A percentile compares a stretch with the other conserved stretches of the same genome.
phyloP scores from a whole-genome alignment of 2,113 vertebrate species.

The Ceyx cyanopectus region DNA sequence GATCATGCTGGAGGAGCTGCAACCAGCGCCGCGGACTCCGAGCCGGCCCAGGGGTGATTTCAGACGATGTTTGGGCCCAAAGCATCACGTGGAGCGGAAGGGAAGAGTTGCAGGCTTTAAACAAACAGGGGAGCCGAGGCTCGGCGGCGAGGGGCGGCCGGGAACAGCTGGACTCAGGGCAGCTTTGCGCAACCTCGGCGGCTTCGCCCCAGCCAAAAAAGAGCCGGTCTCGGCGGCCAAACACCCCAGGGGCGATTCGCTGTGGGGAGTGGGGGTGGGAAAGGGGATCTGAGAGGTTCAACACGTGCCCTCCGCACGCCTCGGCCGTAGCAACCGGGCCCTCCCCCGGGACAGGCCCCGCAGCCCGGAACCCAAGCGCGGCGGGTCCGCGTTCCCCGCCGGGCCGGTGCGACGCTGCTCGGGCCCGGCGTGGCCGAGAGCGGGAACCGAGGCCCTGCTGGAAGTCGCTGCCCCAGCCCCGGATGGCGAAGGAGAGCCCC shows the following conservation, averaged over 20 bases:
- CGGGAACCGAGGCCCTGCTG: neutral
- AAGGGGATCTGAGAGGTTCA: neutral
- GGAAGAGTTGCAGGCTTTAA: neutral
- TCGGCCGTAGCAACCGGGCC: rapidly evolving
- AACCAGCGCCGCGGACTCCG: neutral
- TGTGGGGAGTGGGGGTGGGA: no score
- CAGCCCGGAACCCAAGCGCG: neutral
- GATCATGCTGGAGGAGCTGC: neutral
- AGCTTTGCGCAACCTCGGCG: conserved; percentile 1
- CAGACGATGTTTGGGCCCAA: neutral
- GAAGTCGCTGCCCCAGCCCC: neutral
- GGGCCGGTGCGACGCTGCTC: neutral
- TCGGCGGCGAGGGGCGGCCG: neutral
- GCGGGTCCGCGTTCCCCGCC: neutral
- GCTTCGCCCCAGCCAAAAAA: neutral
- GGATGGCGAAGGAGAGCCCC: neutral
- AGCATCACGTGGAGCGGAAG: conserved; percentile 39
- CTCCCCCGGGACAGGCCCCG: neutral
- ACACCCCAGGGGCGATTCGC: neutral
- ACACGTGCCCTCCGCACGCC: neutral
- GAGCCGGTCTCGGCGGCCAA: neutral
- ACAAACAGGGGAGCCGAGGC: neutral
- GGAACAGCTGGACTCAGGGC: neutral
- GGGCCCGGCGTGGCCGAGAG: neutral
- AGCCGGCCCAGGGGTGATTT: neutral